Base-by-base conservation (phyloP, 2,888 invertebrate genomes). In the Polylopha cassiicola region DNA sequence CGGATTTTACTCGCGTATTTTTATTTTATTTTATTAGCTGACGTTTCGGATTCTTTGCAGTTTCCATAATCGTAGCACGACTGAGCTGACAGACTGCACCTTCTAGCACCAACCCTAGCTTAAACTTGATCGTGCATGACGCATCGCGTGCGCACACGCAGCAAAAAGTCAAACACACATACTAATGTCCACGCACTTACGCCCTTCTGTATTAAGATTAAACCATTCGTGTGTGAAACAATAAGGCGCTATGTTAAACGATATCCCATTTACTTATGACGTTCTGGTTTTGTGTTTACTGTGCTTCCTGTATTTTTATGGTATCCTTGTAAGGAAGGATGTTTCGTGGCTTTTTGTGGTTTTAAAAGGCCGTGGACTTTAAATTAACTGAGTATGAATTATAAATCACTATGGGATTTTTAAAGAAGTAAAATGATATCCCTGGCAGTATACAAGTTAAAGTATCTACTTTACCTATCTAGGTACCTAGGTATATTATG, bases 61-160 rank as follows among this genome's bases (percentile, higher is more conserved):
- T n/a, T n/a, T n/a, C n/a, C n/a, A n/a, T n/a, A n/a, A n/a, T n/a
- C n/a, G n/a, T n/a, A n/a, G n/a, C n/a, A n/a, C n/a, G n/a, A n/a
- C n/a, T n/a, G n/a, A n/a, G n/a, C n/a, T n/a, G n/a, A n/a, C n/a
- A n/a, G n/a, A n/a, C n/a, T n/a, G n/a, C 39, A 30, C 30, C 23
- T 18, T 22, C 16, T 9, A 14, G 13, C 37, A 56, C 2, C 61
- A 69, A 11, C 71, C 68, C 67, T 69, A 39, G 30, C 3, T 21
- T 32, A 36, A 53, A 57, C 49, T 57, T 56, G 63, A 67, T 70
- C 61, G 69, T 63, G 73, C 73, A 73, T 77, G 76, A 76, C 78
- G 72, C 75, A 74, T 66, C 57, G 58, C 61, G 58, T 62, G 54
- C 61, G 28, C 39, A 22, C 17, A 11, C 27, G n/a, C 9, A 37